Percentiles rank a stretch among this genome's conserved stretches.
Conservation (phyloP, 2,888 invertebrate genomes). For the Blastobasis adustella region DNA sequence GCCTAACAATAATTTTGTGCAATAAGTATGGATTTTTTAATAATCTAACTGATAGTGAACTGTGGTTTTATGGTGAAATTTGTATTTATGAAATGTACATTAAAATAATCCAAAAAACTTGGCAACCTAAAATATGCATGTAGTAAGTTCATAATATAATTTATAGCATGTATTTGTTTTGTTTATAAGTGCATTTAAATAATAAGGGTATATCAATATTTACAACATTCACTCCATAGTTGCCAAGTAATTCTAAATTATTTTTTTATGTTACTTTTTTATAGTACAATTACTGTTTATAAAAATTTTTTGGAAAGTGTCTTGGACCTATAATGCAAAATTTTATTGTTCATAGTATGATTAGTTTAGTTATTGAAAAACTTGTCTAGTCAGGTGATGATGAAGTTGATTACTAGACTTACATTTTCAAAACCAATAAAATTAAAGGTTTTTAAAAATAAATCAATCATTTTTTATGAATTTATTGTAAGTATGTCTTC, state of each 20-base stretch:
- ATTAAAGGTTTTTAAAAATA: conserved; percentile 26
- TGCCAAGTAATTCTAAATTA: neutral
- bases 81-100: neutral
- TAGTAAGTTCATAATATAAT: too few relatives aligned
- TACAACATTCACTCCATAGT: neutral
- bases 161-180: too few relatives aligned
- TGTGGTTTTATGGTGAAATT: conserved; percentile 2
- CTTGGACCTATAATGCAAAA: too few relatives aligned
- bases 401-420: conserved; percentile 19
- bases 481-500: neutral
- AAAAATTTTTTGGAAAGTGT: too few relatives aligned
- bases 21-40: conserved; percentile 17
- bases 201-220: too few relatives aligned
- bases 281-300: too few relatives aligned
- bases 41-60: neutral
- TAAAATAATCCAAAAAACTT: neutral
- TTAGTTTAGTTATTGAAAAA: too few relatives aligned
- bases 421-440: conserved; percentile 27
- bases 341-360: too few relatives aligned
- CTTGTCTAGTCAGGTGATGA: conserved; percentile 36
- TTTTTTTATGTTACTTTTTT: conserved; percentile 8
- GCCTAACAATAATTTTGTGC: conserved; percentile 56
- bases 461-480: conserved; percentile 8
- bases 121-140: neutral
- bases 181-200: too few relatives aligned